These are phyloP conservation scores for Diabrotica undecimpunctata DNA, from an alignment of 1,140 invertebrate genomes.

Conservation along the genomic window DNA sequence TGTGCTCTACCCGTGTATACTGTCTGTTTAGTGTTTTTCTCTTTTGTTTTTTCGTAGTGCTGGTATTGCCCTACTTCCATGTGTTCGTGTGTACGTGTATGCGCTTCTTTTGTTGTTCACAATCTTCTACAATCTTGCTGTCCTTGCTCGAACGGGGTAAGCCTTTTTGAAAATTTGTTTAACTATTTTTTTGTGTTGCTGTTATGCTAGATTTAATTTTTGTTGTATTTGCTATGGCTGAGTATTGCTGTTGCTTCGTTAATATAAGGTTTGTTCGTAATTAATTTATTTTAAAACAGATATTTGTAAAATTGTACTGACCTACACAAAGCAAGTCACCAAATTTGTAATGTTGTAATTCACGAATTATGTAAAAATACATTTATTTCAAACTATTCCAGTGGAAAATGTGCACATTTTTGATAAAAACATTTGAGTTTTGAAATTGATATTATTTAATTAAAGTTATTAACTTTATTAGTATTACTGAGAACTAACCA, in stretches of 20 bases:
- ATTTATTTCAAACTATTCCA: too few relatives aligned
- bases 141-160: slow-evolving; percentile 28
- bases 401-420: too few relatives aligned
- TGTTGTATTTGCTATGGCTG: slow-evolving; percentile 4
- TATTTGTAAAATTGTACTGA: too few relatives aligned
- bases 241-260: neutral
- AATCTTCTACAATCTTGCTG: slow-evolving; percentile 32
- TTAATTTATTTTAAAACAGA: too few relatives aligned
- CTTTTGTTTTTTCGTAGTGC: slow-evolving; percentile 24
- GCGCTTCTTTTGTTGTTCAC: slow-evolving; percentile 33
- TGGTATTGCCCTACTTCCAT: slow-evolving; percentile 23
- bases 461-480: too few relatives aligned
- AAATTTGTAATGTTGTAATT: too few relatives aligned
- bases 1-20: neutral
- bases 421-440: too few relatives aligned
- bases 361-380: too few relatives aligned
- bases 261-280: neutral
- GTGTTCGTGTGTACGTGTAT: slow-evolving; percentile 32
- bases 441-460: too few relatives aligned
- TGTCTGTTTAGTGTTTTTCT: slow-evolving; percentile 7
- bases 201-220: neutral
- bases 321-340: too few relatives aligned
- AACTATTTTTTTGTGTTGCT: neutral
- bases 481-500: too few relatives aligned
- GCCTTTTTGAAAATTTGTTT: slow-evolving; percentile 12